phyloP scores from a whole-genome alignment of 2,113 vertebrate genomes.

The Sinocyclocheilus rhinocerous region DNA sequence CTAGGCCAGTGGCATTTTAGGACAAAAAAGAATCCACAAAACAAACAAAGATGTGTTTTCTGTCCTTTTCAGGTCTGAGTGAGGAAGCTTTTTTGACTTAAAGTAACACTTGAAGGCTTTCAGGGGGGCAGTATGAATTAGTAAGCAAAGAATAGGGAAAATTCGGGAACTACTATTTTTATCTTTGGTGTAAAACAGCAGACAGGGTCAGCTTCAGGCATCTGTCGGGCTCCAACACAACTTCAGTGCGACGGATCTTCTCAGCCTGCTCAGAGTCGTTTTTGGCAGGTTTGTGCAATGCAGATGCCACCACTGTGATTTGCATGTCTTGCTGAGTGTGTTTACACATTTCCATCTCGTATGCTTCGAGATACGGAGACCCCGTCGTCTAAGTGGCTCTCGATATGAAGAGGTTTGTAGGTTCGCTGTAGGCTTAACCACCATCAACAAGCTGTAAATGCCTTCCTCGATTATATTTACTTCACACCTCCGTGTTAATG shows the following conservation, averaged over 20 bases:
- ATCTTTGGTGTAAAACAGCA: background rate
- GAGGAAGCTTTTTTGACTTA: background rate
- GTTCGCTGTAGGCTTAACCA: conserved; percentile 15
- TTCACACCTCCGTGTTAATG: background rate
- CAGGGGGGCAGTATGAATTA: conserved; percentile 38
- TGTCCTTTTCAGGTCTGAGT: conserved; percentile 24
- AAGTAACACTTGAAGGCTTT: conserved; percentile 33
- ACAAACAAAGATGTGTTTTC: background rate
- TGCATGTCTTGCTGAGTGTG: background rate
- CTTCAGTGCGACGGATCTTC: background rate
- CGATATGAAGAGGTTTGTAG: conserved; percentile 13
- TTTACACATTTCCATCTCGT: conserved; percentile 18
- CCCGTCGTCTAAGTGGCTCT: conserved; percentile 16
- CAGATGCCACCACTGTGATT: conserved; percentile 1
- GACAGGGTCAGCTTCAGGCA: conserved; percentile 8
- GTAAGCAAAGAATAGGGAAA: background rate
- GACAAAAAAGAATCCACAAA: conserved; percentile 1
- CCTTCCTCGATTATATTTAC: background rate
- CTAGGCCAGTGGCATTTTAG: conserved; percentile 23
- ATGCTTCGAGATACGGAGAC: background rate
- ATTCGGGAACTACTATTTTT: background rate
- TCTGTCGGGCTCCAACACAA: background rate
- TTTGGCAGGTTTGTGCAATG: background rate
- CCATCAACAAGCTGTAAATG: background rate
- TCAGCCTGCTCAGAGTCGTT: background rate